Percentiles rank a stretch among this genome's conserved stretches.
phyloP scores from a whole-genome alignment of 2,888 invertebrate genomes.

The Ferrisia virgata region DNA sequence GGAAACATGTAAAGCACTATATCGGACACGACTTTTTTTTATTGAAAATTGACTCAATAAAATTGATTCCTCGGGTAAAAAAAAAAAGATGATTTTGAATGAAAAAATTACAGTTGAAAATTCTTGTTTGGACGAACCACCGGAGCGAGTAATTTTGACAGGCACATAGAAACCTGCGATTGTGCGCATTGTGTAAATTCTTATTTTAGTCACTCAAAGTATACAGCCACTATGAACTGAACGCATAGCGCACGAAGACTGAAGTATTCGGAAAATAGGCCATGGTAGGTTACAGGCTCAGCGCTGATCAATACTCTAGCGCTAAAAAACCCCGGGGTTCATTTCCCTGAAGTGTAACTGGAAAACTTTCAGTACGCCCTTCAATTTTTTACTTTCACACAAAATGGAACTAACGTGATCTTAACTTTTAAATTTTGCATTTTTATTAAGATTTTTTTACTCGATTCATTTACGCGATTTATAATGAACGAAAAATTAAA shows the following conservation, averaged over 20 bases:
- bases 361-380: constrained; percentile 32
- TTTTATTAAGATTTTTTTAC: constrained; percentile 15
- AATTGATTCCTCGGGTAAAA: neutral
- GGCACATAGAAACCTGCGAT: constrained; percentile 14
- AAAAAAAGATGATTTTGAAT: neutral
- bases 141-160: neutral
- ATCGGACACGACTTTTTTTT: too few relatives aligned
- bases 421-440: constrained; percentile 18
- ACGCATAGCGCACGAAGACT: constrained; percentile 26
- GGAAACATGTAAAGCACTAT: too few relatives aligned
- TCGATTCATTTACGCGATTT: neutral
- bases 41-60: neutral
- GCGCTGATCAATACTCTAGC: constrained; percentile 31
- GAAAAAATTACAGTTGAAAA: neutral
- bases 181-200: constrained; percentile 8
- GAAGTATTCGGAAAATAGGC: constrained; percentile 31
- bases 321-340: constrained; percentile 32
- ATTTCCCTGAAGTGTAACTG: constrained; percentile 33
- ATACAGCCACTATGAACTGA: neutral
- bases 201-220: constrained; percentile 1
- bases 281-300: constrained; percentile 31
- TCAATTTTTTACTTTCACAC: constrained; percentile 33
- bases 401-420: constrained; percentile 32
- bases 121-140: neutral
- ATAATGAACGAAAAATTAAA: constrained; percentile 5